Evolutionary conservation across 2,797 vertebrate genomes (phyloP).

Genomic region (Dendrocincla fuliginosa): DNA sequence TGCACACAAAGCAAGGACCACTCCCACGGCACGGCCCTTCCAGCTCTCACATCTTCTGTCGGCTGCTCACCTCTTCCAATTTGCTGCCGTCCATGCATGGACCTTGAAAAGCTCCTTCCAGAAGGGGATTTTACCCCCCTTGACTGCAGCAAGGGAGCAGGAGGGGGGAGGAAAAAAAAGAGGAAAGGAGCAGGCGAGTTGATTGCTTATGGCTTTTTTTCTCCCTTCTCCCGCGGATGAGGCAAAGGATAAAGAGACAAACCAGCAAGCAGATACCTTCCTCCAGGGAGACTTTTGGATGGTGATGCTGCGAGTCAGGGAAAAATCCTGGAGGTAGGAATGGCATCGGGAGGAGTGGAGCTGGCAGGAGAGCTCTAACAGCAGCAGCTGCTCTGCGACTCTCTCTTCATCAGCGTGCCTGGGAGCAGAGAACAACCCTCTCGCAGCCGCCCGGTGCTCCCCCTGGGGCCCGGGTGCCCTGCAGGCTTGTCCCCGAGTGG

Average conservation of each 20-base stretch:
- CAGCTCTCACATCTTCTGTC: conserved; percentile 56
- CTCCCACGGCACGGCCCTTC: conserved; percentile 66
- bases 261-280: conserved; percentile 80
- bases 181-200: background rate
- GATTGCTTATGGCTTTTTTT: conserved; percentile 51
- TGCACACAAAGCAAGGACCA: conserved; percentile 72
- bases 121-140: background rate
- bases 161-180: background rate
- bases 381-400: conserved; percentile 29
- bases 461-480: background rate
- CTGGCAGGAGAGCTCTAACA: conserved; percentile 35
- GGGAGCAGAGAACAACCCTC: background rate
- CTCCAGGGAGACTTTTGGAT: conserved; percentile 69
- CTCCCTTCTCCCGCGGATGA: conserved; percentile 69
- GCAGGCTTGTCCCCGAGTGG: background rate
- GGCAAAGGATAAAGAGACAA: conserved; percentile 75
- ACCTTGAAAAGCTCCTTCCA: conserved; percentile 5
- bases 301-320: conserved; percentile 43
- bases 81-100: background rate
- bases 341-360: conserved; percentile 16
- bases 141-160: background rate
- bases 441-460: background rate
- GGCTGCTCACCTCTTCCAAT: conserved; percentile 17
- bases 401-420: background rate
- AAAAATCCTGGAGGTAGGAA: conserved; percentile 60